Evolutionary conservation across 2,888 invertebrate species (phyloP).

Genomic region (Brassicogethes aeneus): DNA sequence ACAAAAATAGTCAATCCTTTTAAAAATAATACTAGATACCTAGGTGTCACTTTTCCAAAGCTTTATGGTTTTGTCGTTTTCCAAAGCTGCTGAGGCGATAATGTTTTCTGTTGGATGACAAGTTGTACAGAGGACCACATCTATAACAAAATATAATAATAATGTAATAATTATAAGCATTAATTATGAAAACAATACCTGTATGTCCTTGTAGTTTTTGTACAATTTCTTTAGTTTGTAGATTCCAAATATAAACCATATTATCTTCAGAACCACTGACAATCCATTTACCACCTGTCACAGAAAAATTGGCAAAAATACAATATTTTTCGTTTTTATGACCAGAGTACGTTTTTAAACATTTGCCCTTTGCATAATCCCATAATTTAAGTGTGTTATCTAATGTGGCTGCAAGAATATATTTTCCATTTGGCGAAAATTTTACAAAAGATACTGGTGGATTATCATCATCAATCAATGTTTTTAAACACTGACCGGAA

Average conservation of each 20-base stretch:
- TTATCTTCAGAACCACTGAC: conserved; percentile 99
- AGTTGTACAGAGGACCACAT: conserved; percentile 92
- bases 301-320: conserved; percentile 99
- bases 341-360: conserved; percentile 95
- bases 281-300: conserved; percentile 99
- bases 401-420: conserved; percentile 94
- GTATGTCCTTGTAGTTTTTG: conserved; percentile 96
- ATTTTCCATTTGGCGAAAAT: conserved; percentile 99
- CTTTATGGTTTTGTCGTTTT: conserved; percentile 98
- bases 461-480: conserved; percentile 98
- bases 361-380: conserved; percentile 99
- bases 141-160: conserved; percentile 38
- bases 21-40: background rate
- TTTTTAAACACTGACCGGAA: conserved; percentile 98
- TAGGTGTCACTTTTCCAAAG: conserved; percentile 97
- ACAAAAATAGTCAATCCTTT: too few relatives aligned
- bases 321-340: conserved; percentile 99
- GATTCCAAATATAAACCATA: conserved; percentile 98
- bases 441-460: conserved; percentile 99
- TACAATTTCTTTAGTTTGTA: conserved; percentile 98
- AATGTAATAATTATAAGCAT: conserved; percentile 5
- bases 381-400: conserved; percentile 98
- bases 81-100: conserved; percentile 96
- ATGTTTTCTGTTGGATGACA: conserved; percentile 99
- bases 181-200: conserved; percentile 47